A percentile compares a stretch with the other conserved stretches of the same genome.
Evolutionary conservation across 2,888 invertebrate species (phyloP).

Genomic region (Pocota personata): DNA sequence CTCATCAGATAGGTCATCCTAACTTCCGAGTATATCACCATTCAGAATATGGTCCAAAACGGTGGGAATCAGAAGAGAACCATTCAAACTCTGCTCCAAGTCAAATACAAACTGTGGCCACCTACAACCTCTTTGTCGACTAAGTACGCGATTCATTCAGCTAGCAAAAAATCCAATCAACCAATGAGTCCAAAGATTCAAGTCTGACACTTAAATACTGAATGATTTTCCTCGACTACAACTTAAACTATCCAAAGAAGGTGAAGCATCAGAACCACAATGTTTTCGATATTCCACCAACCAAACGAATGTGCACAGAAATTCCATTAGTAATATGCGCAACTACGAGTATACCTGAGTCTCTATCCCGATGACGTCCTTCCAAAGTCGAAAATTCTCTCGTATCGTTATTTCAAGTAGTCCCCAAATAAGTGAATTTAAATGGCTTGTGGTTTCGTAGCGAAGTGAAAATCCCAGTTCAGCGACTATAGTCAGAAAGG

Average conservation of each 20-base stretch:
- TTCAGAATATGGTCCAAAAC: too few relatives aligned
- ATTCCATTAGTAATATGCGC: not conserved
- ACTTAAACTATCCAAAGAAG: not conserved
- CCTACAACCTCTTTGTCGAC: too few relatives aligned
- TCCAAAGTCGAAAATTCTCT: conserved; percentile 34
- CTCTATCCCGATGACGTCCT: conserved; percentile 9
- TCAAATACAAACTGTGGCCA: too few relatives aligned
- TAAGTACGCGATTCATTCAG: too few relatives aligned
- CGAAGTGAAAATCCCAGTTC: conserved; percentile 61
- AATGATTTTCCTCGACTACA: too few relatives aligned
- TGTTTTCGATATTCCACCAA: not conserved
- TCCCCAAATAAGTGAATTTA: conserved; percentile 61
- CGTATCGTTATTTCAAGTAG: conserved; percentile 27
- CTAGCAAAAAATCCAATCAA: too few relatives aligned
- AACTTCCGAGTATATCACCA: too few relatives aligned
- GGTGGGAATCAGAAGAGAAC: too few relatives aligned
- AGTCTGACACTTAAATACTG: too few relatives aligned
- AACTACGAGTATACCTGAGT: conserved; percentile 16
- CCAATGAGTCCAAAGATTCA: too few relatives aligned
- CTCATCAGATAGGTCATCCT: too few relatives aligned
- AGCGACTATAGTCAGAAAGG: conserved; percentile 33
- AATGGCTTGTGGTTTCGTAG: conserved; percentile 65
- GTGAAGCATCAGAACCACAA: not conserved
- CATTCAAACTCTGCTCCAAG: too few relatives aligned
- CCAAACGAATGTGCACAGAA: conserved; percentile 2